Conservation (phyloP, 2,113 vertebrate genomes). For the Cranoglanis bouderius region DNA sequence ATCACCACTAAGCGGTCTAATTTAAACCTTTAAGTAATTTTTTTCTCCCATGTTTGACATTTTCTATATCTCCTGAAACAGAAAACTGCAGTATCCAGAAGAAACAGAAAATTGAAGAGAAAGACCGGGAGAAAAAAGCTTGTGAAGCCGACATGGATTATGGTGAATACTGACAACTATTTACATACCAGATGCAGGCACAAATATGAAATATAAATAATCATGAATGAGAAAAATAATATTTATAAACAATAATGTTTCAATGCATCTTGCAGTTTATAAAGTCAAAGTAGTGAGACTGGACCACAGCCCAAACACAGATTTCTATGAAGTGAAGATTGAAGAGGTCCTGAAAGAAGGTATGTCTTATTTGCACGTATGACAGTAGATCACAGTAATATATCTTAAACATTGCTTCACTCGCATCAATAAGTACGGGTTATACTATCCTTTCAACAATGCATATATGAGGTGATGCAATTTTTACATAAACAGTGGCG, state of each 20-base stretch:
- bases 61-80: slow-evolving; percentile 53
- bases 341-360: slow-evolving; percentile 65
- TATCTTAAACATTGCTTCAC: not conserved
- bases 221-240: not conserved
- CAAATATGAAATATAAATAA: not conserved
- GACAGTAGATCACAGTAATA: not conserved
- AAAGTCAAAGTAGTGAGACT: slow-evolving; percentile 53
- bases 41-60: too few relatives aligned
- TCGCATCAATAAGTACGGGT: not conserved
- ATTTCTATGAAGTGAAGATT: slow-evolving; percentile 60
- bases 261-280: slow-evolving; percentile 61
- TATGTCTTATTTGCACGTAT: slow-evolving; percentile 27
- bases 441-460: too few relatives aligned
- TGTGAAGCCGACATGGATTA: slow-evolving; percentile 70
- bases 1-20: too few relatives aligned
- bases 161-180: slow-evolving; percentile 55
- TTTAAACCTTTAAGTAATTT: too few relatives aligned
- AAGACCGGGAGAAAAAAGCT: slow-evolving; percentile 59
- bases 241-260: not conserved
- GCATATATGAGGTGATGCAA: too few relatives aligned
- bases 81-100: slow-evolving; percentile 81
- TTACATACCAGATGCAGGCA: not conserved
- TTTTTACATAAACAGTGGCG: too few relatives aligned
- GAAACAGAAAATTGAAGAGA: not conserved
- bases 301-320: slow-evolving; percentile 23